Evolutionary conservation across 2,113 vertebrate genomes (phyloP), one percentile per base, ranked within the genome.

Genomic region (Ariopsis seemanni): DNA sequence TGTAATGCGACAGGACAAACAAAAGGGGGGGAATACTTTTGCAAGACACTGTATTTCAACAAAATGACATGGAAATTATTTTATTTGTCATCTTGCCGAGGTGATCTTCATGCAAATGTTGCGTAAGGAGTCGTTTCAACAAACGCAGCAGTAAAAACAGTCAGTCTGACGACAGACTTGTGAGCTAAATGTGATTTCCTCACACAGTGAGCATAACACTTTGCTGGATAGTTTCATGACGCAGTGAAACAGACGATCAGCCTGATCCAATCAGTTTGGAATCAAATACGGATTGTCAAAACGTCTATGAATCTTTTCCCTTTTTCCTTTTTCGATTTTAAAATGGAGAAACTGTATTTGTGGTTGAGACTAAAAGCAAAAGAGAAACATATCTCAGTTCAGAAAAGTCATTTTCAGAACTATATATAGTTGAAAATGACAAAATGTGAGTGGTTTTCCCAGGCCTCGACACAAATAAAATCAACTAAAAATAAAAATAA

Each of bases 401-500:
- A 22, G 22, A 10, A 52, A 48, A 20, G 10, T 55, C n/a, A 27
- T 10, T 80, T 30, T 34, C 12, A 58, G 27, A 34, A 22, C 2
- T 80, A 34, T 18, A 80, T 55, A 53, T 34, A 34, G 8, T 34
- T 1, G 8, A 80, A 60, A 80, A 78, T 53, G 4, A 78, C 50
- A 55, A 27, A 27, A 58, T 60, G 77, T 34, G 17, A 74, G 52
- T 75, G 48, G 20, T 25, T 82, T 82, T 82, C 30, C 57, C 79
- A 60, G 57, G 18, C 55, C 6, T 1, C 18, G 14, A 82, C 79
- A 82, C 57, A 62, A 62, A 62, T 25, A 82, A 93, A 91, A 75
- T 88, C 90, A 85, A 87, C 89, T 15, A 89, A 89, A 85, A 90
- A 62, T 87, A 50, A 58, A 92, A 91, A 92, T 55, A 62, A 93